Evolutionary conservation across 37 sponge, comb jelly and placozoan genomes (phyloP), one percentile per base, ranked within the genome.

Genomic region (Petrosia ficiformis): DNA sequence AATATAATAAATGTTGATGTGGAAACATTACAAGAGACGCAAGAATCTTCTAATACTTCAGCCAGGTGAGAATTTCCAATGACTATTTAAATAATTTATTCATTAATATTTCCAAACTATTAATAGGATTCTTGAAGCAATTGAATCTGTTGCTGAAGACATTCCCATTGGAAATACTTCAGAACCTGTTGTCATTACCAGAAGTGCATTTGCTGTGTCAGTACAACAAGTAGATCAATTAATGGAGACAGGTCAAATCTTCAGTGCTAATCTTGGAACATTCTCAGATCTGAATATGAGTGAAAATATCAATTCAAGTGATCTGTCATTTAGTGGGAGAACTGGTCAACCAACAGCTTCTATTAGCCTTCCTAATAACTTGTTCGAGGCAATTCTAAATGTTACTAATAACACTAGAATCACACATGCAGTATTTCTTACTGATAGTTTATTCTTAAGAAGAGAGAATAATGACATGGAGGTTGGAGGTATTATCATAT

Each of bases 401-500:
- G 14, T 14, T 48, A 14, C 8, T 8, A 48, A 48, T 48, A 48
- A 19, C 54, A 48, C 14, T 48, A 61, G 63, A 61, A n/a, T 61
- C 5, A n/a, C 63, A n/a, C 22, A 26, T 5, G 22, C 61, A 21
- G 65, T 83, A n/a, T 83, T 67, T 41, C 21, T 16, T 29, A 68
- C 44, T 42, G 59, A 70, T 11, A 28, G 26, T 43, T 38, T 83
- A 28, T 83, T 83, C 28, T 3, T 70, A 5, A 43, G 83, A 21
- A 54, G 83, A 3, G 26, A 22, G 11, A n/a, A 6, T 29, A 61
- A 22, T 22, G 6, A 25, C 38, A 16, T 65, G n/a, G 40, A 19
- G n/a, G 42, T 83, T 19, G 76, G 76, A 32, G 41, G 83, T n/a
- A 35, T 32, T 42, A 57, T 76, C 26, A 59, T 83, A 33, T 32